Base-by-base conservation (phyloP, 2,888 invertebrate genomes). In the Ganaspis brasiliensis region DNA sequence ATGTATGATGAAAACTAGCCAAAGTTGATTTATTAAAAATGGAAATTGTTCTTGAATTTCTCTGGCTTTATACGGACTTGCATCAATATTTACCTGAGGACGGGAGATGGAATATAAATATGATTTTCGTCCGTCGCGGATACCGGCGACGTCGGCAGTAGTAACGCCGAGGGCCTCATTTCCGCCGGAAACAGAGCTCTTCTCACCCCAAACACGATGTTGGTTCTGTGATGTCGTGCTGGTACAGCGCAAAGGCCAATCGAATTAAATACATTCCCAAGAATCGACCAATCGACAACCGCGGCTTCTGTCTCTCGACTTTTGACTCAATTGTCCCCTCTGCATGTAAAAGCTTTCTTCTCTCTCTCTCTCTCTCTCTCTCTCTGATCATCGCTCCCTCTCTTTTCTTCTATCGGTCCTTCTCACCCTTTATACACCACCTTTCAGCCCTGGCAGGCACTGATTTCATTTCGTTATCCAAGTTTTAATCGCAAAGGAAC, bases 161-260 rank as follows among this genome's bases (percentile, higher is more conserved):
- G 78, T 24, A 74, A 57, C 73, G 73, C 86, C 88, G 85, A 87
- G 87, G 87, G 86, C 84, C 87, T 90, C 89, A 89, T 90, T 90
- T 90, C 90, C 90, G 88, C 82, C 88, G 90, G 90, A 90, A 89
- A 89, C 89, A 87, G 87, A 88, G 85, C 85, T 86, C 82, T 86
- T 82, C 84, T 82, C 88, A 75, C 61, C 86, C 81, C 78, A 61
- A 40, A n/a, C 76, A 72, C 77, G 72, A 37, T 75, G 74, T 80
- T 73, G 76, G 70, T 70, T 63, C 40, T 40, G 40, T 24, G 21
- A 37, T 21, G 35, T 26, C 24, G 67, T 45, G 45, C 24, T 67
- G 9, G 63, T 16, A 67, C 45, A 67, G 67, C 24, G 45, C 79
- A 82, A 82, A 85, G 84, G 81, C 83, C 88, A 89, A 89, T 89